A percentile compares a stretch with the other conserved stretches of the same genome.
Conservation (phyloP, 2,113 vertebrate species). For the Grantiella picta region DNA sequence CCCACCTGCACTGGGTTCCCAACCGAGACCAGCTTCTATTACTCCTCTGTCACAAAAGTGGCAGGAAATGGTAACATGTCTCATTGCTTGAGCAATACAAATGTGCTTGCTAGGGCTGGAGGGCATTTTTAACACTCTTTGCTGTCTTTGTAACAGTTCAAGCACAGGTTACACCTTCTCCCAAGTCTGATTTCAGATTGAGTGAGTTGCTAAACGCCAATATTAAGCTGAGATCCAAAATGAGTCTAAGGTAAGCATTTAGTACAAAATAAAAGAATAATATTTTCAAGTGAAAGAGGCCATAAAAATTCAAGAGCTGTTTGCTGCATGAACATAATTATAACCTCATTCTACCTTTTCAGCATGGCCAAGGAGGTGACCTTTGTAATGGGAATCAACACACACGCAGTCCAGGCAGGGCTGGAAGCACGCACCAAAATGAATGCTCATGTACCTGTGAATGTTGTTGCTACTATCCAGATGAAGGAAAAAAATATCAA, state of each 20-base stretch:
- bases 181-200: slow-evolving; percentile 33
- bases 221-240: slow-evolving; percentile 20
- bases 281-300: not conserved
- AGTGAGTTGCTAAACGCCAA: slow-evolving; percentile 37
- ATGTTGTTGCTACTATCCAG: not conserved
- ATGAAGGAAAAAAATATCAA: slow-evolving; percentile 53
- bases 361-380: slow-evolving; percentile 53
- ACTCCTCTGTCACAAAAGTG: slow-evolving; percentile 28
- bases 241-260: slow-evolving; percentile 47
- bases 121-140: not conserved
- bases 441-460: slow-evolving; percentile 16
- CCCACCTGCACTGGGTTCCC: slow-evolving; percentile 57
- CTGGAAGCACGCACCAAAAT: slow-evolving; percentile 24
- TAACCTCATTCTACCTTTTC: not conserved
- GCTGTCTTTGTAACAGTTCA: slow-evolving; percentile 36
- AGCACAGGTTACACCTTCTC: slow-evolving; percentile 30
- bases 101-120: not conserved
- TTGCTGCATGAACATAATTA: not conserved
- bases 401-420: slow-evolving; percentile 29
- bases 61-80: slow-evolving; percentile 18
- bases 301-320: not conserved
- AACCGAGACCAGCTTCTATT: slow-evolving; percentile 46
- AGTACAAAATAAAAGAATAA: not conserved
- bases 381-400: slow-evolving; percentile 62
- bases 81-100: not conserved